phyloP scores from a whole-genome alignment of 2,113 vertebrate species.

The Sigmodon hispidus region DNA sequence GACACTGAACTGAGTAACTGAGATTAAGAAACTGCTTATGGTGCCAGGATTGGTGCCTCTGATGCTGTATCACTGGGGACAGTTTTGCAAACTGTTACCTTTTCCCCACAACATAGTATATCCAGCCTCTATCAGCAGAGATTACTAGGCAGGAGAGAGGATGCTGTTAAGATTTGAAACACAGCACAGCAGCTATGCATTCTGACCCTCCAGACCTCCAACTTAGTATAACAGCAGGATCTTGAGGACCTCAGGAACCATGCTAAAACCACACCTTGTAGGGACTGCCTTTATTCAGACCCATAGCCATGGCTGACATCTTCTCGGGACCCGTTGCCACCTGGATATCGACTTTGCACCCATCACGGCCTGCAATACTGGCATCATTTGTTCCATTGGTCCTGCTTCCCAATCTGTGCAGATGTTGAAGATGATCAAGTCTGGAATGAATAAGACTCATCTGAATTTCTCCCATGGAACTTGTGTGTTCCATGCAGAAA shows the following conservation, averaged over 20 bases:
- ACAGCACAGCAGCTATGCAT: background rate
- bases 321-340: too few species aligned
- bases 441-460: too few species aligned
- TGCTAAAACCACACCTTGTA: background rate
- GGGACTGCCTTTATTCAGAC: too few species aligned
- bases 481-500: too few species aligned
- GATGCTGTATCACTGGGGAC: background rate
- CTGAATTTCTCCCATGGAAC: too few species aligned
- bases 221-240: background rate
- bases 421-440: background rate
- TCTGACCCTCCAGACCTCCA: background rate
- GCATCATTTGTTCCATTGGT: too few species aligned
- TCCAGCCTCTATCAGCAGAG: background rate
- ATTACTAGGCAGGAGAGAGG: background rate
- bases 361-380: too few species aligned
- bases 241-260: background rate
- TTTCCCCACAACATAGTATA: accelerated
- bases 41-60: background rate
- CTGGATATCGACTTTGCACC: too few species aligned
- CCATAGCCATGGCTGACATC: too few species aligned
- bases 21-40: background rate
- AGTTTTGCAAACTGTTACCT: background rate
- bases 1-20: background rate
- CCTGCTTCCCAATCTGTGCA: background rate
- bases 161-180: background rate